phyloP scores from a whole-genome alignment of 2,888 invertebrate genomes.

The Sarcophaga subvicina region DNA sequence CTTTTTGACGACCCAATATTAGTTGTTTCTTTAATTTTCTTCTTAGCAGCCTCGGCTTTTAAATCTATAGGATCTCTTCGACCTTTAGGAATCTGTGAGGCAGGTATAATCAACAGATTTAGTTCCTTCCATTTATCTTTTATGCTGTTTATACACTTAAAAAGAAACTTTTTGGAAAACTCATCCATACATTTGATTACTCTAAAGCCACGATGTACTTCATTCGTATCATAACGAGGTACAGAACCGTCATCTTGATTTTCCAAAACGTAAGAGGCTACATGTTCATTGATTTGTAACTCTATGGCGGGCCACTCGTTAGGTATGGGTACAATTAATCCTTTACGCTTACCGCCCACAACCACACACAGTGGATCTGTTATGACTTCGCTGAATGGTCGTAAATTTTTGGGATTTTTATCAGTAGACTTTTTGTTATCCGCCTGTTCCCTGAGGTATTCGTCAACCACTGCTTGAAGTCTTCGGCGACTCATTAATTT shows the following conservation, averaged over 20 bases:
- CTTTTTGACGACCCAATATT: no score
- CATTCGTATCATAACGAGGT: not conserved
- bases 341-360: not conserved
- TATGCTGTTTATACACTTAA: not conserved
- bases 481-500: not conserved
- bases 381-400: not conserved
- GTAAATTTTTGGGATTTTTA: not conserved
- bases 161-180: constrained; percentile 1
- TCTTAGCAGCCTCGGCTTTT: not conserved
- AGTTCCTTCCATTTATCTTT: not conserved
- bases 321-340: not conserved
- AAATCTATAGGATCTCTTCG: not conserved
- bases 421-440: no score
- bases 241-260: not conserved
- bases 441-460: not conserved
- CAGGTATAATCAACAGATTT: not conserved
- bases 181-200: constrained; percentile 5
- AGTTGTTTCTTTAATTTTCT: no score
- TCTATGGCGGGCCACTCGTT: not conserved
- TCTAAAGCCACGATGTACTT: not conserved
- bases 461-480: not conserved
- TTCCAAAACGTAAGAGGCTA: not conserved
- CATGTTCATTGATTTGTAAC: not conserved
- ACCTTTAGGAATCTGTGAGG: not conserved
- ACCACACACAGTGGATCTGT: not conserved